Evolutionary conservation across 2,888 invertebrate genomes (phyloP).

Genomic region (Microctonus hyperodae): DNA sequence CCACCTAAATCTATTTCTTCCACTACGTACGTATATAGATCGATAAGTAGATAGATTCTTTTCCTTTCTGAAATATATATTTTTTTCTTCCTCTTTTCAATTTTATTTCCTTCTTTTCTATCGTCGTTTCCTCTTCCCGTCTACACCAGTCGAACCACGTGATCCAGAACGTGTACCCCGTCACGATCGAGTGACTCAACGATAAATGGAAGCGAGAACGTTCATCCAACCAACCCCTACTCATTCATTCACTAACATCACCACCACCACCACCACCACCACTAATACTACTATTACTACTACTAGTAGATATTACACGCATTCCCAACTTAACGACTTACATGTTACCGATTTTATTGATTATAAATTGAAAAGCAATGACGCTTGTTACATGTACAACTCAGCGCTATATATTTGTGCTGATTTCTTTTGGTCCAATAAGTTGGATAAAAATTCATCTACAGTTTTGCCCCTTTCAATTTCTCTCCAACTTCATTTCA

Average conservation of each 20-base stretch:
- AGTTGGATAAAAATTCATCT: conserved; percentile 10
- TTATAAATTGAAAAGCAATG: conserved; percentile 15
- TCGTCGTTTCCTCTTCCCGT: conserved; percentile 16
- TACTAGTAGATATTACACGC: neutral
- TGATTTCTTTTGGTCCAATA: conserved; percentile 6
- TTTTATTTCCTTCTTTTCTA: conserved; percentile 1
- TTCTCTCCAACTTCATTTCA: neutral
- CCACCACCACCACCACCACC: neutral
- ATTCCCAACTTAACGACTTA: conserved; percentile 5
- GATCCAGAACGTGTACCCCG: conserved; percentile 30
- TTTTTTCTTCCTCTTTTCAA: neutral
- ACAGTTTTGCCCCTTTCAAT: neutral
- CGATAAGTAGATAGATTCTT: neutral
- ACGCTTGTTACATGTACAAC: conserved; percentile 6
- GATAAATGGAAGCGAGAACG: conserved; percentile 21
- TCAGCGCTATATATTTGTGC: conserved; percentile 1
- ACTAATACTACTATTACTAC: neutral
- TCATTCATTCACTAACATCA: neutral
- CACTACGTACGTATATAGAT: neutral
- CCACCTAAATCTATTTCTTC: conserved; percentile 9
- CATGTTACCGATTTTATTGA: conserved; percentile 11
- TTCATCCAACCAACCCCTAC: conserved; percentile 13
- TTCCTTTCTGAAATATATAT: conserved; percentile 3
- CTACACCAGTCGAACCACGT: conserved; percentile 14
- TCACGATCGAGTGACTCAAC: conserved; percentile 25